phyloP scores from a whole-genome alignment of 2,888 invertebrate species.

The Rhagophthalmus giganteus region DNA sequence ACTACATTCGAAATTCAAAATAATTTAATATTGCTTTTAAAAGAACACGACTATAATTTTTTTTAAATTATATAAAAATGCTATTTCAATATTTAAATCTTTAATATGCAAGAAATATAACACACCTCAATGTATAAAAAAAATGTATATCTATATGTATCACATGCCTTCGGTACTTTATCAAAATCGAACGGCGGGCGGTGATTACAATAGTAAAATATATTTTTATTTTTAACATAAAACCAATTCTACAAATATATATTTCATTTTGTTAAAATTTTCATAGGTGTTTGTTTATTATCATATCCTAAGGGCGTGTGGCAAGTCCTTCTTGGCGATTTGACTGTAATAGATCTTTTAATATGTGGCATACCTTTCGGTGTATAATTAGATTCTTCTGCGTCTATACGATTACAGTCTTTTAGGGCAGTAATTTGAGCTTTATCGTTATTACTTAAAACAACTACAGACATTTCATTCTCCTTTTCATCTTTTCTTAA shows the following conservation, averaged over 20 bases:
- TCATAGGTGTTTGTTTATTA: conserved; percentile 64
- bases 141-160: no score
- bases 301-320: conserved; percentile 57
- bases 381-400: conserved; percentile 31
- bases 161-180: not conserved
- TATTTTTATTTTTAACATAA: not conserved
- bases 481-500: conserved; percentile 25
- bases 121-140: no score
- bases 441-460: conserved; percentile 31
- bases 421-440: conserved; percentile 19
- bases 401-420: conserved; percentile 30
- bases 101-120: no score
- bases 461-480: conserved; percentile 33
- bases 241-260: not conserved
- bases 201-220: not conserved
- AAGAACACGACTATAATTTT: no score
- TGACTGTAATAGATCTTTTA: conserved; percentile 62
- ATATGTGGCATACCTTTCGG: conserved; percentile 59
- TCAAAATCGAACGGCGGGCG: no score
- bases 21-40: no score
- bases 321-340: conserved; percentile 60
- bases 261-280: conserved; percentile 40
- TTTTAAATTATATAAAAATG: no score
- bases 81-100: no score
- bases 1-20: no score